Percentiles rank a stretch among this genome's conserved stretches.
phyloP scores from a whole-genome alignment of 2,888 invertebrate genomes.

The Pyrgus malvae region DNA sequence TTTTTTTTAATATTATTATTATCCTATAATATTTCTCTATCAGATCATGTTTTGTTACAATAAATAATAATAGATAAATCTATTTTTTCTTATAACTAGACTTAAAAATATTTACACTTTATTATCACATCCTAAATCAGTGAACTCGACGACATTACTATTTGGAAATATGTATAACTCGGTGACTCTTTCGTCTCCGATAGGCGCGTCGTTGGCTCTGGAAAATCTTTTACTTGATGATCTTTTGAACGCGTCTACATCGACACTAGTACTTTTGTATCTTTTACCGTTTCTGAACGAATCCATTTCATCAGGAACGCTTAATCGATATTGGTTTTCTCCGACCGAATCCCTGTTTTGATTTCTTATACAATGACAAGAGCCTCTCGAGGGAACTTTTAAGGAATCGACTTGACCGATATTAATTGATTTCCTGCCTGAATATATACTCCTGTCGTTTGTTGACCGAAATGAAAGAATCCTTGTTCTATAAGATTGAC shows the following conservation, averaged over 20 bases:
- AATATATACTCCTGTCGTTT: slow-evolving; percentile 64
- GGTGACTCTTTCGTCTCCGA: slow-evolving; percentile 67
- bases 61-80: slow-evolving; percentile 18
- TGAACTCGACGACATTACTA: slow-evolving; percentile 72
- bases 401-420: slow-evolving; percentile 52
- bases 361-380: slow-evolving; percentile 57
- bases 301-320: slow-evolving; percentile 48
- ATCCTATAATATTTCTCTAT: slow-evolving; percentile 8
- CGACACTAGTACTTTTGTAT: slow-evolving; percentile 25
- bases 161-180: slow-evolving; percentile 75
- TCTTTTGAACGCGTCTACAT: slow-evolving; percentile 37
- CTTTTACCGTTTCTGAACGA: slow-evolving; percentile 42
- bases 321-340: slow-evolving; percentile 55
- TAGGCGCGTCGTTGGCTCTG: slow-evolving; percentile 49
- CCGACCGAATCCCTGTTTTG: slow-evolving; percentile 44
- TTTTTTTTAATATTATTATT: not conserved
- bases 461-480: slow-evolving; percentile 71
- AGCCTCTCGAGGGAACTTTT: slow-evolving; percentile 51
- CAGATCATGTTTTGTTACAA: slow-evolving; percentile 26
- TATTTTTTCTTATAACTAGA: no score
- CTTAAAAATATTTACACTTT: slow-evolving; percentile 57
- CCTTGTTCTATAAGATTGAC: slow-evolving; percentile 69
- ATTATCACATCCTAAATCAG: slow-evolving; percentile 68
- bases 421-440: slow-evolving; percentile 63
- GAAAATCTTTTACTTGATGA: slow-evolving; percentile 40